These are phyloP conservation scores for Girardinus metallicus DNA, from an alignment of 2,797 vertebrate genomes.

Conservation along the genomic window DNA sequence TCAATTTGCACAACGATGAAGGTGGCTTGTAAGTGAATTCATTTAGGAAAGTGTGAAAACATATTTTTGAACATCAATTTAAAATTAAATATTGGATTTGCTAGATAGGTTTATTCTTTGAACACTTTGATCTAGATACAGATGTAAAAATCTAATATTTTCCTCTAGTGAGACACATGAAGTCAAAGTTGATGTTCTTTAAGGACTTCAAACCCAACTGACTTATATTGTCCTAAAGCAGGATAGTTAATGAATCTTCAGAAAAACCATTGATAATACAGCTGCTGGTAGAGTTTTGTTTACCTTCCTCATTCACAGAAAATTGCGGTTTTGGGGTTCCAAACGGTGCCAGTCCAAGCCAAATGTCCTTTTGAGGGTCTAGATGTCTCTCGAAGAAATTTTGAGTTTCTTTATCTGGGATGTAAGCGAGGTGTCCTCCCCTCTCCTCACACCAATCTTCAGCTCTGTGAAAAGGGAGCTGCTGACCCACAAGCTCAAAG, in stretches of 20 bases:
- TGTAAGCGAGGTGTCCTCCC: conserved; percentile 89
- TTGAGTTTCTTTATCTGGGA: conserved; percentile 85
- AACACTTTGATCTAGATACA: neutral
- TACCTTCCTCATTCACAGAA: conserved; percentile 67
- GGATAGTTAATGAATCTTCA: neutral
- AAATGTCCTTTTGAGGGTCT: conserved; percentile 81
- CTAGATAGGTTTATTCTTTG: neutral
- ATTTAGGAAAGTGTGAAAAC: neutral
- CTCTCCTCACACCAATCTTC: conserved; percentile 89
- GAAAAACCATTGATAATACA: neutral
- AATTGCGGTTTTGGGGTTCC: conserved; percentile 51
- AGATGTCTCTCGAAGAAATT: conserved; percentile 84
- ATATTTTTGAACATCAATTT: too few relatives aligned
- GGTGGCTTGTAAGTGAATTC: neutral
- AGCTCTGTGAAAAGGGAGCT: conserved; percentile 76
- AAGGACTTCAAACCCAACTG: neutral
- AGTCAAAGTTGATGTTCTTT: neutral
- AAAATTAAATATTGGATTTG: neutral
- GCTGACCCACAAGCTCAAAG: conserved; percentile 85
- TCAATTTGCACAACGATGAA: neutral
- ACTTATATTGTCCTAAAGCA: neutral
- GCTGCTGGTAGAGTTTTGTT: neutral
- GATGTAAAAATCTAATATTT: neutral
- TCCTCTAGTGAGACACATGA: neutral
- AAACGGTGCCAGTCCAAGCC: conserved; percentile 84